These are phyloP conservation scores for Rutilus rutilus DNA, from an alignment of 2,113 vertebrate species.

Conservation along the genomic window DNA sequence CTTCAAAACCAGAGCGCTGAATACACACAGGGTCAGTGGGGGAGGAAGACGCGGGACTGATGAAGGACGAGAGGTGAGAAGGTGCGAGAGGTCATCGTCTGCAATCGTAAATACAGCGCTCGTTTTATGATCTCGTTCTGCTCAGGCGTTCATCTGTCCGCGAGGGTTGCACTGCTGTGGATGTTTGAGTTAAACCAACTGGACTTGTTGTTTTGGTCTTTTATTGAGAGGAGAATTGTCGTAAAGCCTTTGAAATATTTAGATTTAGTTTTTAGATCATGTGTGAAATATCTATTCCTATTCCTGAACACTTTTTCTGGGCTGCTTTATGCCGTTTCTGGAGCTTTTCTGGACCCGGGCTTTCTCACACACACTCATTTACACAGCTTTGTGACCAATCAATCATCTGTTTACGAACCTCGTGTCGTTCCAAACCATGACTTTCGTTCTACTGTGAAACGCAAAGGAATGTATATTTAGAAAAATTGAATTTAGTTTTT, in stretches of 20 bases:
- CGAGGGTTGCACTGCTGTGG: background rate
- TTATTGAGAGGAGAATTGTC: background rate
- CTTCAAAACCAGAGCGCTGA: conserved; percentile 65
- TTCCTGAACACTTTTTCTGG: too few relatives aligned
- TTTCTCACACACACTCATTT: background rate
- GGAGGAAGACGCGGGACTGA: conserved; percentile 40
- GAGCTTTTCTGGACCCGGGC: background rate
- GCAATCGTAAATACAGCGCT: conserved; percentile 73
- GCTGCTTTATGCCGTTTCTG: background rate
- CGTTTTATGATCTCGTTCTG: conserved; percentile 7
- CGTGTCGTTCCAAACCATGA: background rate
- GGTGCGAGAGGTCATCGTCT: conserved; percentile 70
- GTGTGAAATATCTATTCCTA: background rate
- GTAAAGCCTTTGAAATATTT: background rate
- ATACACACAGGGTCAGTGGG: conserved; percentile 57
- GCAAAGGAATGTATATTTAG: background rate
- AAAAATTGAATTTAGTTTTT: background rate
- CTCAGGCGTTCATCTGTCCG: background rate
- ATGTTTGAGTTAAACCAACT: conserved; percentile 31
- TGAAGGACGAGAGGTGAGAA: conserved; percentile 63
- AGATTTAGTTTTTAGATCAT: background rate
- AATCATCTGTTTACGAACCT: background rate
- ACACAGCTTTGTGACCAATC: background rate
- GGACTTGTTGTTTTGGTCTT: background rate
- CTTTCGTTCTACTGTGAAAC: background rate